Evolutionary conservation across 2,113 vertebrate genomes (phyloP), one percentile per base, ranked within the genome.

Genomic region (Pomatostomus ruficeps): DNA sequence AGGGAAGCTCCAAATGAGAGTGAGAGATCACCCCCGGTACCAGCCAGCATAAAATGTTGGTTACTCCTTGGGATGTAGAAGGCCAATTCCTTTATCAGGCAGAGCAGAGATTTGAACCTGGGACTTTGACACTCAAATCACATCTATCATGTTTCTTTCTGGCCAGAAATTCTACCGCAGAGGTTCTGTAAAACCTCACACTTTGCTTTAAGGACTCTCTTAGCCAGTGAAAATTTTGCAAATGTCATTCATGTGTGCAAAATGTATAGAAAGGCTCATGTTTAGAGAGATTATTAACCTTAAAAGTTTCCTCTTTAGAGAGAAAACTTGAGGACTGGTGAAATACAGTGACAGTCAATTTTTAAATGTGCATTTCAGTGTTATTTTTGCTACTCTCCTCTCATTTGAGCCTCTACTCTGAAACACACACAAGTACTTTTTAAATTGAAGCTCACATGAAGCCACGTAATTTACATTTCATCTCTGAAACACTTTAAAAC

Each of bases 1-100:
- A 79, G 52, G 16, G 72, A 45, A 89, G 73, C 66, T 93, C 85
- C 85, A 93, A 94, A 88, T 4, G 36, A 93, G 73, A 95, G 70
- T 4, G 10, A 93, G 92, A 91, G 66, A 71, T 46, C 74, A 87
- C 45, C 76, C 74, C 26, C 74, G 67, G 43, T 1, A 72, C 43
- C 62, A 78, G 66, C 40, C 74, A 78, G 45, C 26, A 21, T 10
- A 28, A 18, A 6, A 17, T 11, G 9, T 9, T 8, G 22, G 63
- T 38, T 29, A 38, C 14, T 62, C 79, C 38, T 29, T 3, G 8
- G 43, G 35, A 42, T 31, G 29, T 4, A 52, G 24, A 84, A 65
- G 13, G 63, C 55, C 38, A 77, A 9, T 52, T 93, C 42, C 46
- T 87, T 81, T 70, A 24, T 73, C 76, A 76, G n/a, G 38, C 68